A percentile compares a stretch with the other conserved stretches of the same genome.
phyloP scores from a whole-genome alignment of 2,113 vertebrate genomes.

The Podilymbus podiceps region DNA sequence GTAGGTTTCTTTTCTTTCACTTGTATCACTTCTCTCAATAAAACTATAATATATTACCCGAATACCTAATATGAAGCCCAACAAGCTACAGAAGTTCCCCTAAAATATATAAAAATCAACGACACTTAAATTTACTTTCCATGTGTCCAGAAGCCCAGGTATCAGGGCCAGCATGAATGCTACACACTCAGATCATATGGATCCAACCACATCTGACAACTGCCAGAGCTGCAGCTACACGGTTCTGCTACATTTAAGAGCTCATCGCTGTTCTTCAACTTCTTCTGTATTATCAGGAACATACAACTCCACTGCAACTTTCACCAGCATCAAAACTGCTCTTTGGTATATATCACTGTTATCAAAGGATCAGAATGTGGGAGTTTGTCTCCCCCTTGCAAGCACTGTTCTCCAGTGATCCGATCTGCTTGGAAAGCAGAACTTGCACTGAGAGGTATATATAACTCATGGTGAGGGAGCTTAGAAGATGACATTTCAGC shows the following conservation, averaged over 20 bases:
- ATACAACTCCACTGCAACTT: background rate
- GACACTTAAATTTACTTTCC: background rate
- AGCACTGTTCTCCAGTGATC: background rate
- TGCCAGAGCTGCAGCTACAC: background rate
- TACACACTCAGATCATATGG: fast-evolving
- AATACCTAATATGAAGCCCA: background rate
- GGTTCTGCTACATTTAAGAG: background rate
- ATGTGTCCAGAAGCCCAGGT: background rate
- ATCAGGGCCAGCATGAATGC: background rate
- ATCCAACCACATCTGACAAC: background rate
- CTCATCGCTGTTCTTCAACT: background rate
- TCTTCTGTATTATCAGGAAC: background rate
- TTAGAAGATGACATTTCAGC: background rate
- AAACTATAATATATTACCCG: background rate
- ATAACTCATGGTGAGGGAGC: background rate
- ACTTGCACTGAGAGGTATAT: background rate
- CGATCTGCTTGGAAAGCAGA: background rate
- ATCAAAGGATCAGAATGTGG: background rate
- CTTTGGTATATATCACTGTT: background rate
- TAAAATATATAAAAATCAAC: background rate
- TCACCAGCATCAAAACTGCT: background rate
- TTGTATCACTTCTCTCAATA: background rate
- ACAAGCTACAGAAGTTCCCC: background rate
- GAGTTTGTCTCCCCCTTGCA: background rate
- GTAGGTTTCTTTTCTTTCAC: background rate